Evolutionary conservation across 1,140 invertebrate species (phyloP), one percentile per base, ranked within the genome.

Genomic region (Drosophila lacertosa): DNA sequence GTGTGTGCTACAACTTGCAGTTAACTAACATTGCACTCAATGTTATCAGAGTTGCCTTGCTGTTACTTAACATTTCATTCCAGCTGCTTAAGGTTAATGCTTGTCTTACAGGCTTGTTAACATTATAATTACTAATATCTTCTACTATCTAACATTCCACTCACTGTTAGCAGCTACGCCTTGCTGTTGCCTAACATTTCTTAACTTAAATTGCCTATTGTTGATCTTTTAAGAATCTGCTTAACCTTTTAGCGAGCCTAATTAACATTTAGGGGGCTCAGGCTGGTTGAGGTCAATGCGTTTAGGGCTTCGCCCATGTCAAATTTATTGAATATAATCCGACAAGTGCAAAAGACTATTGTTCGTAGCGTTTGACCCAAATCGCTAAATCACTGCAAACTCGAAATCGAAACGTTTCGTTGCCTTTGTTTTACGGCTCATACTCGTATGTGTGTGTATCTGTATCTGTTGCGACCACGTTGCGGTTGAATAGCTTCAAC

Each of bases 401-500:
- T 48, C 58, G 48, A 51, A 35, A 64, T 63, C 64, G 29, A 50
- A 68, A 70, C 55, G 58, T 73, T 81, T 67, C 40, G 64, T 58
- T 77, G 59, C 35, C 50, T 45, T 26, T 47, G 40, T 29, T 45
- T 53, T 76, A 51, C 63, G 10, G 16, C 39, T 55, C 29, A 51
- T 54, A 65, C 60, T 47, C 50, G 35, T 35, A 48, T 63, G 35
- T 64, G 57, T 59, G 39, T 76, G 77, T 66, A 59, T 57, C 51
- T 73, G 74, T 74, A 64, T 74, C 63, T 79, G 62, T 77, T 75
- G 72, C 80, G 81, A 81, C 73, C 45, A 74, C 82, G 81, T 78
- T 86, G 82, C 82, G 82, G 82, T 86, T 86, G 82, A 86, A 86
- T 86, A 77, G 82, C 50, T 67, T 60, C 68, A 74, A 88, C 32